phyloP scores from a whole-genome alignment of 1,140 invertebrate species.

The Globodera rostochiensis region DNA sequence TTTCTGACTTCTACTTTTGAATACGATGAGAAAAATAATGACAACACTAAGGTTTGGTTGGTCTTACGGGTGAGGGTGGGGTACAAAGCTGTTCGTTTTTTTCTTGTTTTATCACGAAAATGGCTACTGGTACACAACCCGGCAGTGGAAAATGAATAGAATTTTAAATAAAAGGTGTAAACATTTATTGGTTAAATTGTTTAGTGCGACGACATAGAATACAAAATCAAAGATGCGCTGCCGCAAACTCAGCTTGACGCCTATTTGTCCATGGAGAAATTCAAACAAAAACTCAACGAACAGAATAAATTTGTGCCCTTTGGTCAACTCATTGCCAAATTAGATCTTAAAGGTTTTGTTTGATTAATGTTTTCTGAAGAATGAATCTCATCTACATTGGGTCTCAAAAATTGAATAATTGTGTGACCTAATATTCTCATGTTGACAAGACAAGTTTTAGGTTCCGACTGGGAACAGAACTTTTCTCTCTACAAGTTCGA shows the following conservation, averaged over 20 bases:
- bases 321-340: conserved; percentile 43
- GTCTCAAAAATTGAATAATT: too few species aligned
- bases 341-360: conserved; percentile 13
- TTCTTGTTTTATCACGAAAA: too few species aligned
- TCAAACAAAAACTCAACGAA: conserved; percentile 32
- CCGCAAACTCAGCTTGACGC: conserved; percentile 42
- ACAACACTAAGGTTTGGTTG: background rate
- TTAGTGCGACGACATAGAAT: conserved; percentile 46
- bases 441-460: conserved; percentile 14
- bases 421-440: too few species aligned
- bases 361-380: background rate
- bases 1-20: conserved; percentile 37
- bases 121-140: background rate
- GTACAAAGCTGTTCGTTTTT: too few species aligned
- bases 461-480: conserved; percentile 19
- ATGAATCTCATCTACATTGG: too few species aligned
- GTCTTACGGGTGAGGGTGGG: too few species aligned
- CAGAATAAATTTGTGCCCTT: conserved; percentile 43
- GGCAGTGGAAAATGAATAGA: background rate
- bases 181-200: background rate
- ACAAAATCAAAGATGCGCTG: conserved; percentile 39
- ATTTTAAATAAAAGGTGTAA: conserved; percentile 16
- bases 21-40: conserved; percentile 18
- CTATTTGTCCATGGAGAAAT: conserved; percentile 34
- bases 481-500: conserved; percentile 46